Evolutionary conservation across 1,140 invertebrate species (phyloP), one percentile per base, ranked within the genome.

Genomic region (Euwallacea similis): DNA sequence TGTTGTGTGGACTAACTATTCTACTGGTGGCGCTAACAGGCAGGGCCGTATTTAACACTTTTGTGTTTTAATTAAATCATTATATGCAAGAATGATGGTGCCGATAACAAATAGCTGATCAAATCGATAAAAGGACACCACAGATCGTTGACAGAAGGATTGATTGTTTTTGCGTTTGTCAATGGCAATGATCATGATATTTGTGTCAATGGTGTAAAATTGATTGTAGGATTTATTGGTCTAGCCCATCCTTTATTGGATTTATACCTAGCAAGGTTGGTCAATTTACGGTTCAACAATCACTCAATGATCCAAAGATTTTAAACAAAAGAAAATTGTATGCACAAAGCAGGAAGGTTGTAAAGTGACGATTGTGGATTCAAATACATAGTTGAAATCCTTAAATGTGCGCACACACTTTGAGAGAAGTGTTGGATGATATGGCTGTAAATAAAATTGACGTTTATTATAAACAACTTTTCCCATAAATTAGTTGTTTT

Each of bases 141-240:
- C 16, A 59, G 15, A 47, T 41, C n/a, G 21, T 15, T 58, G 21
- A 59, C n/a, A 58, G 10, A 58, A 44, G 21, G 8, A 43, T 58
- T 47, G 16, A 11, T 42, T 44, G 46, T 62, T 69, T 69, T 71
- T 43, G 58, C 11, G 13, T 61, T 42, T 42, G 70, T 74, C 66
- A 55, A 44, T 68, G 65, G 53, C 71, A 67, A 68, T 72, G 71
- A 72, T 72, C 68, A 50, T 72, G 71, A 67, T 72, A 72, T 72
- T 72, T 72, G 56, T 72, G 71, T 72, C 71, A 72, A 72, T 72
- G 68, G 65, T 13, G 46, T 50, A 50, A 50, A 50, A 10, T 33
- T 33, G 21, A 33, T 33, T 33, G 21, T 33, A 33, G 21, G 21
- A 33, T 33, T 33, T 33, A 33, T 33, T 33, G 21, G 21, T 33